These are phyloP conservation scores for Sitta europaea DNA, from an alignment of 2,113 vertebrate species.

Conservation along the genomic window DNA sequence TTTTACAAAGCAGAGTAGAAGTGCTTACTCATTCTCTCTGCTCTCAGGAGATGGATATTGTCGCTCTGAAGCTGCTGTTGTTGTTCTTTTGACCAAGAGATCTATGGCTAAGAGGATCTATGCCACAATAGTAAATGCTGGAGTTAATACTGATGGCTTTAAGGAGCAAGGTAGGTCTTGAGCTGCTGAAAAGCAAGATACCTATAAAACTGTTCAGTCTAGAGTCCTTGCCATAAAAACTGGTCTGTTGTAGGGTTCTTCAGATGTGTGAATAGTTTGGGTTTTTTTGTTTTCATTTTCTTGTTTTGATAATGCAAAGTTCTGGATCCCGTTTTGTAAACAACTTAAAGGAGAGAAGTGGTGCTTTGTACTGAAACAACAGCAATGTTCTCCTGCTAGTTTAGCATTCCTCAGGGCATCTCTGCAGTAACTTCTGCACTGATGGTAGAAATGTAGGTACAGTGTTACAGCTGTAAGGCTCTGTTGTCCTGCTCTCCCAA, in stretches of 20 bases:
- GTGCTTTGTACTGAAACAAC: neutral
- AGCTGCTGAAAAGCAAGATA: neutral
- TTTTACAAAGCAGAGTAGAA: neutral
- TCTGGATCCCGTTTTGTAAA: neutral
- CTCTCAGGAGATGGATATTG: slow-evolving; percentile 89
- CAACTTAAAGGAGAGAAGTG: neutral
- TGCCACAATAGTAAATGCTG: slow-evolving; percentile 87
- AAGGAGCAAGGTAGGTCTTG: slow-evolving; percentile 89
- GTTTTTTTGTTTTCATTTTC: neutral
- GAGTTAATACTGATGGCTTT: slow-evolving; percentile 91
- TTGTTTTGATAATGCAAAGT: neutral
- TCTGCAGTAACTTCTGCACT: neutral
- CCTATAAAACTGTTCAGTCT: neutral
- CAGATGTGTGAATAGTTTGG: neutral
- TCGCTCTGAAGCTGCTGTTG: slow-evolving; percentile 90
- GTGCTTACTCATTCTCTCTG: neutral
- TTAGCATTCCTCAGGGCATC: neutral
- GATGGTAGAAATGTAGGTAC: neutral
- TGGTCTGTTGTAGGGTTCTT: neutral
- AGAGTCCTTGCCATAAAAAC: neutral
- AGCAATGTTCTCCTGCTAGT: neutral
- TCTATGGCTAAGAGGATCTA: slow-evolving; percentile 87
- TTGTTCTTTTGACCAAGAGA: slow-evolving; percentile 82
- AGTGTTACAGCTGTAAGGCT: neutral
- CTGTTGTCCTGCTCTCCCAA: neutral